Percentiles rank a stretch among this genome's conserved stretches.
Conservation (phyloP, 2,888 invertebrate species). For the Orchestes rusci region DNA sequence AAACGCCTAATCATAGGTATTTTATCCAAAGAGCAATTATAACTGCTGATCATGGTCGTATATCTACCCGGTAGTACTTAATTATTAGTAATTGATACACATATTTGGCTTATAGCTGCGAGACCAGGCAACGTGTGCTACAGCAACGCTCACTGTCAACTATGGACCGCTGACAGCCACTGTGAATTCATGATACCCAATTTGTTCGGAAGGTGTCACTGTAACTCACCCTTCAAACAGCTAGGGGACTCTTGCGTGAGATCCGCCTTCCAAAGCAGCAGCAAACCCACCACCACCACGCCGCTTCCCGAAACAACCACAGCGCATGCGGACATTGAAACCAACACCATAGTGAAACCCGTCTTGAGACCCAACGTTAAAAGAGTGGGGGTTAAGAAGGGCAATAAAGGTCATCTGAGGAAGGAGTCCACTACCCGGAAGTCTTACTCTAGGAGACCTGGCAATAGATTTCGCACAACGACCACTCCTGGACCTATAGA, state of each 20-base stretch:
- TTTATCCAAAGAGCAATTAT: too few species aligned
- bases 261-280: conserved; percentile 41
- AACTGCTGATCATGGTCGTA: too few species aligned
- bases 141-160: conserved; percentile 80
- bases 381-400: conserved; percentile 5
- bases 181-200: conserved; percentile 87
- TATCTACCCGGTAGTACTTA: too few species aligned
- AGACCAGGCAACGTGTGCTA: conserved; percentile 82
- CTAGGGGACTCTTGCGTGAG: conserved; percentile 58
- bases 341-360: conserved; percentile 20
- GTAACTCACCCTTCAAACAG: conserved; percentile 56
- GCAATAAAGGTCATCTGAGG: too few species aligned
- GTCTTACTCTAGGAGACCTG: conserved; percentile 3
- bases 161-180: conserved; percentile 76
- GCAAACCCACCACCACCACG: conserved; percentile 23
- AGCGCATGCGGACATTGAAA: conserved; percentile 33
- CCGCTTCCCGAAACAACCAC: conserved; percentile 22
- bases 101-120: too few species aligned
- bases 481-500: conserved; percentile 23
- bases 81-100: too few species aligned
- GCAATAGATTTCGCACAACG: conserved; percentile 5
- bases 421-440: too few species aligned
- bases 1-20: too few species aligned
- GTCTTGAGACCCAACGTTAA: conserved; percentile 6
- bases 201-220: conserved; percentile 81